These are phyloP conservation scores for Brachypodius melanocephalos DNA, from an alignment of 2,113 vertebrate genomes.

Conservation along the genomic window DNA sequence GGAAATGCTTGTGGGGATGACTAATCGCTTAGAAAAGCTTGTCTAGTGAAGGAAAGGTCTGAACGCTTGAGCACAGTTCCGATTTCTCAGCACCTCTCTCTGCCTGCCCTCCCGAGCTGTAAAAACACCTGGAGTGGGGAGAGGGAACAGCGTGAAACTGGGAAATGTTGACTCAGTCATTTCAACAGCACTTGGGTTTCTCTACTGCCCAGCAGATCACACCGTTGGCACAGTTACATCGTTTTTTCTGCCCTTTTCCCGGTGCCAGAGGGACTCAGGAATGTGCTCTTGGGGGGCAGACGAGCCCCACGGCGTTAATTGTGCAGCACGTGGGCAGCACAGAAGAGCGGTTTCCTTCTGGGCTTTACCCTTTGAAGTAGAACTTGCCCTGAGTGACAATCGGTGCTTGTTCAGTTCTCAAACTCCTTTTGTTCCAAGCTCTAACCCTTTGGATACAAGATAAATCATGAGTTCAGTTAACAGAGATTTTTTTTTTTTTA, in stretches of 20 bases:
- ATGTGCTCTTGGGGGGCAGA: background rate
- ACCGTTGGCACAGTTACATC: background rate
- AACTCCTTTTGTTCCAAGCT: conserved; percentile 21
- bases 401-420: background rate
- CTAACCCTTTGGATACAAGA: background rate
- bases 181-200: background rate
- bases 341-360: background rate
- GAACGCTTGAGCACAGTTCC: background rate
- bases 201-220: background rate
- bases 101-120: background rate
- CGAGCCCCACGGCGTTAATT: background rate
- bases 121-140: background rate
- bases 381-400: conserved; percentile 9
- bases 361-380: background rate
- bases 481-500: background rate
- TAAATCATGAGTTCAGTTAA: background rate
- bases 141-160: background rate
- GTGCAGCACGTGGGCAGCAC: background rate
- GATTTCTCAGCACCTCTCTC: background rate
- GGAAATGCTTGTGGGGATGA: conserved; percentile 36
- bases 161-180: background rate
- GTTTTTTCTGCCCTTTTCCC: background rate
- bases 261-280: background rate
- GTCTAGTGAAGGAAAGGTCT: background rate
- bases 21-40: background rate